A percentile compares a stretch with the other conserved stretches of the same genome.
Evolutionary conservation across 2,113 vertebrate genomes (phyloP).

Genomic region (Martes martes): DNA sequence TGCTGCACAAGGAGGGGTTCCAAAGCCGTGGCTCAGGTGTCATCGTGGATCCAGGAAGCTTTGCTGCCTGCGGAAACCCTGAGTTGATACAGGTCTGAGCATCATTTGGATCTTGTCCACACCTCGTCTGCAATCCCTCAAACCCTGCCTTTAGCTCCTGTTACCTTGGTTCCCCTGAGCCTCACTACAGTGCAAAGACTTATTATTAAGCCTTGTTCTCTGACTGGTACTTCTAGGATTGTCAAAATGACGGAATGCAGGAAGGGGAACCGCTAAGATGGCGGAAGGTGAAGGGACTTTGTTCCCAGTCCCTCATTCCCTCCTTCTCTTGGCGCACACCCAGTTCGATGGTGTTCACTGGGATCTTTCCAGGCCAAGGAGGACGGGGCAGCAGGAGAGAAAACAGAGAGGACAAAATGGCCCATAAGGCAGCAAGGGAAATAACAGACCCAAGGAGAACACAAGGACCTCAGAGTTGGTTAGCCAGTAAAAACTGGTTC

Average conservation of each 20-base stretch:
- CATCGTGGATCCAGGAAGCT: neutral
- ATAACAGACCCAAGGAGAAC: neutral
- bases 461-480: neutral
- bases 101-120: neutral
- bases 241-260: neutral
- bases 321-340: neutral
- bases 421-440: neutral
- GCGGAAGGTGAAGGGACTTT: fast-evolving
- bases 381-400: neutral
- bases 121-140: neutral
- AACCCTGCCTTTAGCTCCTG: neutral
- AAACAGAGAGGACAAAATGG: neutral
- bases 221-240: neutral
- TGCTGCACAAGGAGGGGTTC: neutral
- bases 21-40: neutral
- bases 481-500: neutral
- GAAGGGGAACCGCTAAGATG: neutral
- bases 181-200: neutral
- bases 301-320: neutral
- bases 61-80: neutral
- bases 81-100: neutral
- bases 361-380: neutral
- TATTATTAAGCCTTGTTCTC: neutral
- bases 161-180: neutral
- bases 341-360: neutral